Evolutionary conservation across 2,888 invertebrate genomes (phyloP), one percentile per base, ranked within the genome.

Genomic region (Mythimna loreyi): DNA sequence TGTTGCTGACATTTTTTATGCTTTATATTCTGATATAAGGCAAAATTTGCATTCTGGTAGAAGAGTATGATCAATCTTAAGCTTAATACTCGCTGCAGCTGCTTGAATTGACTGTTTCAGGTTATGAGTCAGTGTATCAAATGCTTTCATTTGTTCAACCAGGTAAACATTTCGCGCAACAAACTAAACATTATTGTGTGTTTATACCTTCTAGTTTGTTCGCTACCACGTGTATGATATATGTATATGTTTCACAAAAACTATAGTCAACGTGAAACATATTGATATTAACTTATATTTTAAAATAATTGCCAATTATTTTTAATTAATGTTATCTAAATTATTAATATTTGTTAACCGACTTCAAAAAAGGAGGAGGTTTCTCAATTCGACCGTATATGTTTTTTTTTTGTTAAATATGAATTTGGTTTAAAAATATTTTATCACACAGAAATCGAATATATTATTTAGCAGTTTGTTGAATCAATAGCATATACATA

Each of bases 101-200:
- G 49, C 33, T 28, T 45, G 52, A 57, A 63, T 53, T 40, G 50
- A 55, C 28, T 53, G 23, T 43, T 50, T 13, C n/a, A 23, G 19
- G 11, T 33, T 11, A 70, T 68, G 57, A 67, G 43, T 73, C 59
- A 67, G 52, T 58, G 25, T 62, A 62, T 65, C 66, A 65, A 74
- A 68, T 56, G 53, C 55, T 72, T 76, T 57, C 50, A 74, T 83
- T 75, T 33, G 55, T 72, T 76, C 56, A 62, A 75, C 7, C 16
- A 40, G 11, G 36, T 60, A 70, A 68, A 72, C 43, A 65, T 66
- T 58, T 65, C 16, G 28, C 49, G 50, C 53, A 63, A 56, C 61
- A 67, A 61, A 52, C 40, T 40, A 45, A 61, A 67, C 60, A 66
- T 71, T 68, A 43, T 21, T 69, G 66, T 60, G 62, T 68, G 59